These are phyloP conservation scores for Lipophrys pholis DNA, from an alignment of 2,113 vertebrate species.

Conservation along the genomic window DNA sequence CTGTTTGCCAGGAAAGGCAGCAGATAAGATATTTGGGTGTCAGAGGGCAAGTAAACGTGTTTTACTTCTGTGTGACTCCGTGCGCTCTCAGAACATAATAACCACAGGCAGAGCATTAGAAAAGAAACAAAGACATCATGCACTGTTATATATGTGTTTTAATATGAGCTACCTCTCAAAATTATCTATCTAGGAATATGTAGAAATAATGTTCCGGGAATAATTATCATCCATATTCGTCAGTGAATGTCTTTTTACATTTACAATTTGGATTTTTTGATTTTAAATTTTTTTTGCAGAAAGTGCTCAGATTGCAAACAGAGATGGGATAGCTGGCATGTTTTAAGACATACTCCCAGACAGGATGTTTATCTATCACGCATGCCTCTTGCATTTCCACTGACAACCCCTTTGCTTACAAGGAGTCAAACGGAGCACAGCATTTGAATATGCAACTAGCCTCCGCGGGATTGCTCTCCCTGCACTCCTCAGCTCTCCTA, in stretches of 20 bases:
- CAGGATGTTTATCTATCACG: slow-evolving; percentile 83
- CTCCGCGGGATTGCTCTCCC: slow-evolving; percentile 59
- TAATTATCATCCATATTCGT: slow-evolving; percentile 43
- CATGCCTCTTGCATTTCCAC: slow-evolving; percentile 73
- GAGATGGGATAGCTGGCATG: slow-evolving; percentile 59
- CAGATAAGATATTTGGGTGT: slow-evolving; percentile 14
- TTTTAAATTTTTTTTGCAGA: slow-evolving; percentile 1
- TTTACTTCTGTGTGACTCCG: slow-evolving; percentile 60
- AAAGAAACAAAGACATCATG: slow-evolving; percentile 27
- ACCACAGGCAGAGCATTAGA: slow-evolving; percentile 28
- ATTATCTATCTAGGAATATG: too few relatives aligned
- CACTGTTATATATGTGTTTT: slow-evolving; percentile 12
- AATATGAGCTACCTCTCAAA: too few relatives aligned
- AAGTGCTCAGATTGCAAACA: slow-evolving; percentile 66
- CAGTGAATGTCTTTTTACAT: slow-evolving; percentile 47
- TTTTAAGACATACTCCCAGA: slow-evolving; percentile 70
- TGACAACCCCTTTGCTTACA: slow-evolving; percentile 68
- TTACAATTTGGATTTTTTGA: slow-evolving; percentile 39
- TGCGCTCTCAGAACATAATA: slow-evolving; percentile 34
- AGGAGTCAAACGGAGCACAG: slow-evolving; percentile 73
- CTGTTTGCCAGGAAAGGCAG: slow-evolving; percentile 40
- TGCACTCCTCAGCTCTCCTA: slow-evolving; percentile 68
- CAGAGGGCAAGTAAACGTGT: slow-evolving; percentile 40
- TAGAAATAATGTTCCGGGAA: slow-evolving; percentile 17
- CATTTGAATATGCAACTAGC: slow-evolving; percentile 74